phyloP scores from a whole-genome alignment of 2,888 invertebrate species.

The Lycia hirtaria region DNA sequence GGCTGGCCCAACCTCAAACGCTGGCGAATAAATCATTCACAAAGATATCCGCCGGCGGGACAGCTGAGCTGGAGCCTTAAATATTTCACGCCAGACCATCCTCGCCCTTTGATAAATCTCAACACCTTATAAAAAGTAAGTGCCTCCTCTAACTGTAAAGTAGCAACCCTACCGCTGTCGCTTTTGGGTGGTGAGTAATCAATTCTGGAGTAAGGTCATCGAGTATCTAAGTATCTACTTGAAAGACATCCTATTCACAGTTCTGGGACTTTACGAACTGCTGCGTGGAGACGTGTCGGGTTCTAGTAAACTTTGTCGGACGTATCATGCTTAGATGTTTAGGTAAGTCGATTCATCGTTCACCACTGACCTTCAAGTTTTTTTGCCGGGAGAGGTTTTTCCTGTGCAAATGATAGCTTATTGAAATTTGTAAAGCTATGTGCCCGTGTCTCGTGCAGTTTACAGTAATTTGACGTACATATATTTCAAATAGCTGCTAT shows the following conservation, averaged over 20 bases:
- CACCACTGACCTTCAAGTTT: too few species aligned
- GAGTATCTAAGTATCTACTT: constrained; percentile 28
- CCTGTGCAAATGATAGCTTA: too few species aligned
- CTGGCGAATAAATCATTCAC: constrained; percentile 64
- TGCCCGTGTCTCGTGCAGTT: too few species aligned
- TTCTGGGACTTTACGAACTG: constrained; percentile 10
- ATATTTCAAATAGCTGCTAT: too few species aligned
- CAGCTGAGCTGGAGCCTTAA: constrained; percentile 63
- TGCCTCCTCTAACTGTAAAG: constrained; percentile 28
- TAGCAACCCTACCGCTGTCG: constrained; percentile 34
- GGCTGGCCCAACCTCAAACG: constrained; percentile 38
- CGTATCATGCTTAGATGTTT: too few species aligned
- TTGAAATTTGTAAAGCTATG: too few species aligned
- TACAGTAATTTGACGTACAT: too few species aligned
- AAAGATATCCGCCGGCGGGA: constrained; percentile 55
- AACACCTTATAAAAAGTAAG: constrained; percentile 61
- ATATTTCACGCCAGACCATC: constrained; percentile 65
- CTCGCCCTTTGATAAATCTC: constrained; percentile 60
- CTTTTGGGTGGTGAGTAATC: constrained; percentile 33
- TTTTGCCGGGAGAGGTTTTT: too few species aligned
- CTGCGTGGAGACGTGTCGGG: constrained; percentile 8
- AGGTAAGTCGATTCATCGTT: too few species aligned
- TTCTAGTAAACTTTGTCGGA: constrained; percentile 1
- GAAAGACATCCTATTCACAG: constrained; percentile 26
- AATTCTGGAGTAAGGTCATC: constrained; percentile 33